A percentile compares a stretch with the other conserved stretches of the same genome.
Evolutionary conservation across 1,140 invertebrate species (phyloP).

Genomic region (Apocrypta bakeri): DNA sequence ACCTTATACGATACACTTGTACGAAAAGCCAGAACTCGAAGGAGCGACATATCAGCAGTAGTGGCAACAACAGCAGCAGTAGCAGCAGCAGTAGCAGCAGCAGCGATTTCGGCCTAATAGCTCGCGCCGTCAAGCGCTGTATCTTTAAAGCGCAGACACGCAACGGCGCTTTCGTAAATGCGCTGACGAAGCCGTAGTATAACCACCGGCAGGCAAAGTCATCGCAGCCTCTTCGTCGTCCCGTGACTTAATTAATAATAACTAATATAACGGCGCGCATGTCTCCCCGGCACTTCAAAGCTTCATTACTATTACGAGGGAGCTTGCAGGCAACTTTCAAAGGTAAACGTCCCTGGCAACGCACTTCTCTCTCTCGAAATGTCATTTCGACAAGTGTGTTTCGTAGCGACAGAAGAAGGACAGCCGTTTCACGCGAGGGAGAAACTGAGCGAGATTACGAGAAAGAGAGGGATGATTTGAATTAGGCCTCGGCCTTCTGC

Average conservation of each 20-base stretch:
- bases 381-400: constrained; percentile 23
- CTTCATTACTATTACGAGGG: constrained; percentile 13
- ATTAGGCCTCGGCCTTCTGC: not conserved
- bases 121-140: not conserved
- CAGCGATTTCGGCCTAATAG: not conserved
- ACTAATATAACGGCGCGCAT: constrained; percentile 17
- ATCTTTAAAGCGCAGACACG: not conserved
- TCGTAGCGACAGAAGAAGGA: not conserved
- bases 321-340: constrained; percentile 6
- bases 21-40: no score
- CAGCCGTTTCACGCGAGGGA: not conserved
- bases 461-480: not conserved
- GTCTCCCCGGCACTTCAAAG: not conserved
- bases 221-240: not conserved
- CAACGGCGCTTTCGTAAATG: not conserved
- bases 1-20: no score
- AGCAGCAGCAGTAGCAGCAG: no score
- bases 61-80: no score
- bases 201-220: not conserved
- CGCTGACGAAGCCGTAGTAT: not conserved
- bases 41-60: not conserved
- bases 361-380: not conserved
- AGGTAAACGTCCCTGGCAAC: constrained; percentile 17
- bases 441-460: not conserved
- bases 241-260: constrained; percentile 29